Conservation (phyloP, 2,888 invertebrate species). For the Synergus itoensis region DNA sequence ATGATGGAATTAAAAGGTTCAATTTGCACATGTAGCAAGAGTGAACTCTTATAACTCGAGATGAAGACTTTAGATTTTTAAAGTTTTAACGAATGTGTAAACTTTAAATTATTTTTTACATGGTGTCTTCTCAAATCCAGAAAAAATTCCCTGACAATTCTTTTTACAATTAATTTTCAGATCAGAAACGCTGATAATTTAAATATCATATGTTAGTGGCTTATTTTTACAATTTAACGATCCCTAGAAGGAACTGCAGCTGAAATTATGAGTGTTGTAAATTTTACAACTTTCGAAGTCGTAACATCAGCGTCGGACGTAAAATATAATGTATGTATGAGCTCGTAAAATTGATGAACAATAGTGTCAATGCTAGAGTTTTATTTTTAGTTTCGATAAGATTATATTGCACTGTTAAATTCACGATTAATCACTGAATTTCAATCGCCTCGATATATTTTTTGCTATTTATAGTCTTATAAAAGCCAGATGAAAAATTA, state of each 20-base stretch:
- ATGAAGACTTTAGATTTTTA: no score
- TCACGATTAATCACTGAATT: not conserved
- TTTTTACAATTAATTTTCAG: no score
- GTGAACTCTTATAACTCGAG: no score
- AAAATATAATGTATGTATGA: not conserved
- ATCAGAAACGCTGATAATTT: not conserved
- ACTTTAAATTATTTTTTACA: no score
- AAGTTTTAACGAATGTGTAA: no score
- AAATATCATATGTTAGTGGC: not conserved
- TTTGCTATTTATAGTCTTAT: not conserved
- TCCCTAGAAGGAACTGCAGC: not conserved
- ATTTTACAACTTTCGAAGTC: not conserved
- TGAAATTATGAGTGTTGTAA: not conserved
- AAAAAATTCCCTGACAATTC: no score
- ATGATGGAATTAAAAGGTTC: no score
- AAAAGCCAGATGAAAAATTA: not conserved
- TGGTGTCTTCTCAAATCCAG: no score
- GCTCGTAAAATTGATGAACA: not conserved
- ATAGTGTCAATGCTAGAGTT: constrained; percentile 7
- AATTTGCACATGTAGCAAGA: no score
- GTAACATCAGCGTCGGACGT: not conserved
- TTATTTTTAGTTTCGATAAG: constrained; percentile 3
- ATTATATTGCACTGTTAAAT: not conserved
- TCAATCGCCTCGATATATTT: not conserved
- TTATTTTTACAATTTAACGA: not conserved